Percentiles rank a stretch among this genome's conserved stretches.
Conservation (phyloP, 1,140 invertebrate genomes). For the Micrasema minimum region DNA sequence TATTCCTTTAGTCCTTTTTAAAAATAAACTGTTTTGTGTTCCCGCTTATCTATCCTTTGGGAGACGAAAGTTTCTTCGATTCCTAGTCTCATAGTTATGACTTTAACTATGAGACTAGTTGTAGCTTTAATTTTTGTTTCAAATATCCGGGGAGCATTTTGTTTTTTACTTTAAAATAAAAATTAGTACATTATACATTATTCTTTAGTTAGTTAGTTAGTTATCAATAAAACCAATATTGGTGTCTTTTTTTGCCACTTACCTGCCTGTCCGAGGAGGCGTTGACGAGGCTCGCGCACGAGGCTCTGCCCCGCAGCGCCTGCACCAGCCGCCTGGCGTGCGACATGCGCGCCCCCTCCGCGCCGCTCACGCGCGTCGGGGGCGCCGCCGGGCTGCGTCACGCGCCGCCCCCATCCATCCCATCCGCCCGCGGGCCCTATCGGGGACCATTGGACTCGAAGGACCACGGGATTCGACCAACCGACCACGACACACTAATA, state of each 20-base stretch:
- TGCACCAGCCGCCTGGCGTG: slow-evolving; percentile 41
- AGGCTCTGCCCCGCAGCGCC: slow-evolving; percentile 40
- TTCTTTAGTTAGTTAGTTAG: too few relatives aligned
- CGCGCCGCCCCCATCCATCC: slow-evolving; percentile 22
- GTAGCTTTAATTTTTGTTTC: too few relatives aligned
- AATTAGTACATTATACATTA: too few relatives aligned
- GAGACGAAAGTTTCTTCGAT: too few relatives aligned
- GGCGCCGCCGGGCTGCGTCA: slow-evolving; percentile 26
- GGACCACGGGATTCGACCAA: not conserved
- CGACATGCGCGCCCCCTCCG: slow-evolving; percentile 29
- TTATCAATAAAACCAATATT: too few relatives aligned
- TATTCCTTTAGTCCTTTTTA: too few relatives aligned
- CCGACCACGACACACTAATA: not conserved
- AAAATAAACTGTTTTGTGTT: too few relatives aligned
- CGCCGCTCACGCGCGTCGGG: slow-evolving; percentile 19
- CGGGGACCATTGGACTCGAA: not conserved
- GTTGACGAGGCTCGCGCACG: slow-evolving; percentile 46
- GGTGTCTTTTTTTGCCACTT: slow-evolving; percentile 1
- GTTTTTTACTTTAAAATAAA: too few relatives aligned
- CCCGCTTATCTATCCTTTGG: too few relatives aligned
- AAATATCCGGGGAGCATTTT: too few relatives aligned
- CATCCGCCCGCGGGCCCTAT: slow-evolving; percentile 1
- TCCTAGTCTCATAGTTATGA: too few relatives aligned
- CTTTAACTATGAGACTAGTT: too few relatives aligned
- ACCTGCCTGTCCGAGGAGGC: slow-evolving; percentile 43